A percentile compares a stretch with the other conserved stretches of the same genome.
Conservation (phyloP, 2,113 vertebrate genomes). For the Scomber colias region DNA sequence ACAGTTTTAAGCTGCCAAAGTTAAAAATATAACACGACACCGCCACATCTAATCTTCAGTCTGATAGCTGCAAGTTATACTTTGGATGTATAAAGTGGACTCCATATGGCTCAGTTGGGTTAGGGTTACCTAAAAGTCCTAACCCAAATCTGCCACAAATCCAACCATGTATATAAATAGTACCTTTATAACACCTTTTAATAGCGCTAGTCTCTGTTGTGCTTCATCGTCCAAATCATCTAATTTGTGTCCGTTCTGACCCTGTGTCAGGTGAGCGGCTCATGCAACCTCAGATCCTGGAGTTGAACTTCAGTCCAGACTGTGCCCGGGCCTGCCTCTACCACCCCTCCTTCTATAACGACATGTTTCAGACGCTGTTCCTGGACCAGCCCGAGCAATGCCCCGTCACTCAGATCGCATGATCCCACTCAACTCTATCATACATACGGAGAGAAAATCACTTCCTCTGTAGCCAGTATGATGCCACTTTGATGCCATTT, state of each 20-base stretch:
- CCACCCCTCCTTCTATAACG: constrained; percentile 95
- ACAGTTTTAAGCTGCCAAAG: no score
- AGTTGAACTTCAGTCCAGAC: constrained; percentile 97
- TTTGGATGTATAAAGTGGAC: no score
- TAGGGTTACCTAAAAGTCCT: no score
- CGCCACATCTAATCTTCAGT: no score
- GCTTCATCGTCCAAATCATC: background rate
- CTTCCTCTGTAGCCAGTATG: background rate
- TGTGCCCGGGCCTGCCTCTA: constrained; percentile 94
- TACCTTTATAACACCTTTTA: background rate
- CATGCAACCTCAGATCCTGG: constrained; percentile 95
- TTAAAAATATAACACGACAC: no score
- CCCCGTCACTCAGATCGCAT: constrained; percentile 86
- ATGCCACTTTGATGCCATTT: background rate
- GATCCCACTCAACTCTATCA: constrained; percentile 34
- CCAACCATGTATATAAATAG: background rate
- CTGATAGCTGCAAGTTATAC: no score
- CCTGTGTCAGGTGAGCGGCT: constrained; percentile 83
- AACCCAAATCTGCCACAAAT: no score
- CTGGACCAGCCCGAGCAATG: constrained; percentile 88
- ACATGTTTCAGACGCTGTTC: constrained; percentile 94
- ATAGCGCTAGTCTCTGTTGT: background rate
- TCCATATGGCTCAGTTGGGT: no score
- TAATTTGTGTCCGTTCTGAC: constrained; percentile 1
- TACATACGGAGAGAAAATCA: background rate